Evolutionary conservation across 2,113 vertebrate genomes (phyloP), one percentile per base, ranked within the genome.

Genomic region (Ptychochromis oligacanthus): DNA sequence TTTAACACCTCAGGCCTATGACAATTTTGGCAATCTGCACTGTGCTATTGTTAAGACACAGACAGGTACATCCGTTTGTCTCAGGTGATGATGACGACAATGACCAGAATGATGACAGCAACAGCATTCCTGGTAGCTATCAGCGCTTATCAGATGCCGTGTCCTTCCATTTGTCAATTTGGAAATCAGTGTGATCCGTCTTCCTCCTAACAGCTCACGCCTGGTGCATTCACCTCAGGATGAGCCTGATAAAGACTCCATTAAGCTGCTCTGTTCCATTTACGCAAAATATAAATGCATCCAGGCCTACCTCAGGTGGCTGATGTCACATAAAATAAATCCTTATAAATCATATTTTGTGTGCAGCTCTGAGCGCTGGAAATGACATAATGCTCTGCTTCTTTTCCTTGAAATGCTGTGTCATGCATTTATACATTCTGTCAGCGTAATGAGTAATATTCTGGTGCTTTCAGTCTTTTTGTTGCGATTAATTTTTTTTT

Each of bases 111-210:
- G 70, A 61, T 31, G 88, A 74, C 79, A 74, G 49, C 46, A 18
- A 74, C 79, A 74, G 49, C 46, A 18, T 70, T 87, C 62, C 90
- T 80, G 82, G 28, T 17, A 55, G 36, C 40, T 4, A 75, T 81
- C 67, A 31, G 76, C 31, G 84, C 58, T 85, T 80, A 89, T 90
- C 87, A 75, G 59, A 86, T 60, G 62, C 1, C 2, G 67, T 77
- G 77, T 77, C 18, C 7, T 77, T 86, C 18, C 36, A 67, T 89
- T 82, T 49, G 75, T 76, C 80, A 86, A 70, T 89, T 78, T 85
- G 77, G 28, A 46, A 24, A 60, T 49, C 64, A 26, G 12, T 2
- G 40, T 28, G 70, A 59, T 64, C 18, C 17, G 15, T 46, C 20
- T 20, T 56, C 31, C 57, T 56, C 54, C 67, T 49, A 67, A 67